Evolutionary conservation across 2,888 invertebrate species (phyloP), one percentile per base, ranked within the genome.

Genomic region (Isotomurus palustris): DNA sequence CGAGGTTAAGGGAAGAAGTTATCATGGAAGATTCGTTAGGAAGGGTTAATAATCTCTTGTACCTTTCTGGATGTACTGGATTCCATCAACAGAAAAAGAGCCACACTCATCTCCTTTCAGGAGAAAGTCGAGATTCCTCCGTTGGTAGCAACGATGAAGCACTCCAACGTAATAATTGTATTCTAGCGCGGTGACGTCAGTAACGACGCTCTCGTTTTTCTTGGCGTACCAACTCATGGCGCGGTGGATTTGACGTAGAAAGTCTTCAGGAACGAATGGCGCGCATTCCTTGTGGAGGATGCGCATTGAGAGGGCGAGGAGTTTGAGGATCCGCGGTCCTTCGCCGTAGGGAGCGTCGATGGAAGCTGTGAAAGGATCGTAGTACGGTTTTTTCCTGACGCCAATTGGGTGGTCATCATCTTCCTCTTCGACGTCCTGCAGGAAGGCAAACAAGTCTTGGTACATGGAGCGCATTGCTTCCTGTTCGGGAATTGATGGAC

Each of bases 231-330:
- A 49, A 21, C 19, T 21, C 51, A 62, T 58, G 14, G 35, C 58
- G 44, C 47, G 49, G 14, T 53, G 43, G 1, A 65, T 48, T 51
- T 65, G 60, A 5, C 51, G 50, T 21, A 29, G 53, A 32, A 58
- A 65, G 1, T 47, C 43, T 24, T 22, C 17, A 3, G 32, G 27
- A 1, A 65, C 22, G 44, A 38, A 62, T 0, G 62, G 62, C 6
- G 41, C 21, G 45, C 62, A 62, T 1, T 53, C 32, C 10, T 36
- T 19, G 10, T 55, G 21, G 5, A 44, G 29, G 10, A 65, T 54
- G 35, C 49, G 14, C 52, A 65, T 51, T 17, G 65, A 58, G 4
- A 52, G 32, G 19, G 53, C 54, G 1, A 65, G 48, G 0, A 65
- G 43, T 35, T 48, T 58, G 6, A 58, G 36, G 3, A 54, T 53